Percentiles rank a stretch among this genome's conserved stretches.
phyloP scores from a whole-genome alignment of 2,797 vertebrate species.

The Neomorphus geoffroyi region DNA sequence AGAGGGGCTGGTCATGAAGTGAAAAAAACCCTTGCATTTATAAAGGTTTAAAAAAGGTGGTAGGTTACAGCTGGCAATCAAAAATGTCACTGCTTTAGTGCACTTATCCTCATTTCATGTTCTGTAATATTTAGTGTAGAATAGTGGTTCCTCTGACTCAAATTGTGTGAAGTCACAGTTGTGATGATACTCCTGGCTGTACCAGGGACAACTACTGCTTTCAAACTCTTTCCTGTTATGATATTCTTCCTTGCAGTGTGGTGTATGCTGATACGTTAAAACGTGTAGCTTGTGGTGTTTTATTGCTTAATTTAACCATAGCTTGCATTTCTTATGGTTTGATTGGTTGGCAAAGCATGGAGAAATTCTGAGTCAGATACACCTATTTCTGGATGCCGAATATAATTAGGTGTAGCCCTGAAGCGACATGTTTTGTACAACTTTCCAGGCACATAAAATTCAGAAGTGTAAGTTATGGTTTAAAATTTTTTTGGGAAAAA shows the following conservation, averaged over 20 bases:
- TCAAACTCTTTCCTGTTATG: slow-evolving; percentile 23
- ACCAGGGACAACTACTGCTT: neutral
- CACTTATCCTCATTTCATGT: neutral
- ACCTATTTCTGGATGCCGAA: slow-evolving; percentile 63
- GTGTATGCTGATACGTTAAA: neutral
- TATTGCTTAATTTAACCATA: slow-evolving; percentile 63
- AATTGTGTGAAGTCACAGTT: neutral
- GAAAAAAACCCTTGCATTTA: neutral
- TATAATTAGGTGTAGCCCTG: slow-evolving; percentile 51
- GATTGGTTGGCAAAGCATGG: slow-evolving; percentile 63
- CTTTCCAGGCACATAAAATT: slow-evolving; percentile 37
- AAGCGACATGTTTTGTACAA: slow-evolving; percentile 33
- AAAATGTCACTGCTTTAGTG: neutral
- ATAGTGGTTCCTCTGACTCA: neutral
- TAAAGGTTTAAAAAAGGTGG: neutral
- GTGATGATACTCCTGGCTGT: neutral
- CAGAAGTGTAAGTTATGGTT: neutral
- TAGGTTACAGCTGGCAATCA: neutral
- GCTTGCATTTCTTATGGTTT: slow-evolving; percentile 31
- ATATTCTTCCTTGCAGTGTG: neutral
- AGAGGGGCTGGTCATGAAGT: neutral
- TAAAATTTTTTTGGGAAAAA: neutral
- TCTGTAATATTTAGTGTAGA: neutral
- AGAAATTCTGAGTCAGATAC: slow-evolving; percentile 72
- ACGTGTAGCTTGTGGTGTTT: slow-evolving; percentile 38